Percentiles rank a stretch among this genome's conserved stretches.
These are phyloP conservation scores for Beris morrisii DNA, from an alignment of 2,888 invertebrate genomes.

Conservation along the genomic window DNA sequence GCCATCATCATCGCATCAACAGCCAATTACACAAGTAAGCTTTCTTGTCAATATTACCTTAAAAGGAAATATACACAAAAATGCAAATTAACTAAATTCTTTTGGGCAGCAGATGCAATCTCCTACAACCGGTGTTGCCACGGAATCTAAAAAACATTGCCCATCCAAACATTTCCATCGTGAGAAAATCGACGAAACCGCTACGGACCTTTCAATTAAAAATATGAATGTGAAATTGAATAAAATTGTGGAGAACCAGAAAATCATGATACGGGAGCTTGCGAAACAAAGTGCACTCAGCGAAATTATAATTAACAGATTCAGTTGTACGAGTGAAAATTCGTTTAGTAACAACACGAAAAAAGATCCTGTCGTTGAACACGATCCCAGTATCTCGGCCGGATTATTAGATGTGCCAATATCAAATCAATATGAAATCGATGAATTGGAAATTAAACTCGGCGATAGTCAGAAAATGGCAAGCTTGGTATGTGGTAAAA, in stretches of 20 bases:
- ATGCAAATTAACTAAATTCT: neutral
- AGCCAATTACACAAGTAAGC: too few species aligned
- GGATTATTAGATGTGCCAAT: slow-evolving; percentile 15
- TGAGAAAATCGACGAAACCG: neutral
- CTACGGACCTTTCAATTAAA: neutral
- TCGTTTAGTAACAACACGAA: neutral
- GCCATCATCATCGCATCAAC: too few species aligned
- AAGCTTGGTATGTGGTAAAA: slow-evolving; percentile 3
- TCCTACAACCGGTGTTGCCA: too few species aligned
- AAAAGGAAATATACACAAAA: too few species aligned
- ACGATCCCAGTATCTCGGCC: neutral
- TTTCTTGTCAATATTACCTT: too few species aligned
- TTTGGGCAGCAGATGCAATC: neutral
- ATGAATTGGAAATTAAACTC: slow-evolving; percentile 6
- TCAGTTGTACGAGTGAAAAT: neutral
- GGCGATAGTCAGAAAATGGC: slow-evolving; percentile 11
- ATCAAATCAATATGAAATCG: slow-evolving; percentile 15
- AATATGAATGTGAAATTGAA: neutral
- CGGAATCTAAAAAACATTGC: neutral
- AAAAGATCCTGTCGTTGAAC: neutral
- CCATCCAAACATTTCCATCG: neutral
- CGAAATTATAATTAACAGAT: slow-evolving; percentile 1
- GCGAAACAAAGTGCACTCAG: slow-evolving; percentile 8
- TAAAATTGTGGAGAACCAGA: neutral
- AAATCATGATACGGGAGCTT: neutral